Conservation (phyloP, 2,797 vertebrate species). For the Allobates femoralis region DNA sequence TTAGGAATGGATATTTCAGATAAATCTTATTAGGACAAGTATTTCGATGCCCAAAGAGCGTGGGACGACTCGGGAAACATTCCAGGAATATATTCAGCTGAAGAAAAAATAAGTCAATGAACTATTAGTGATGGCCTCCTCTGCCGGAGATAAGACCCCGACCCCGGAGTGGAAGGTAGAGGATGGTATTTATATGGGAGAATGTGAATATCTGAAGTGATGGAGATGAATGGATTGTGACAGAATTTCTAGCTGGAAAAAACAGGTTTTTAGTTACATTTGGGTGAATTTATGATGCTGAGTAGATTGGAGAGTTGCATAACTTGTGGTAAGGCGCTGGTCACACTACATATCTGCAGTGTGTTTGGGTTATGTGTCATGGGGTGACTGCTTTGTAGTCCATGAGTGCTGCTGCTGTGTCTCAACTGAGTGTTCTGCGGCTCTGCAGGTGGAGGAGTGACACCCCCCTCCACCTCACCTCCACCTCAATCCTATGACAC, state of each 20-base stretch:
- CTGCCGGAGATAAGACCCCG: neutral
- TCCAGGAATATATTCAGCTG: constrained; percentile 9
- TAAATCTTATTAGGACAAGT: neutral
- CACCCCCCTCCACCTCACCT: no score
- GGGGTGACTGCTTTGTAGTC: no score
- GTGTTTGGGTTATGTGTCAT: no score
- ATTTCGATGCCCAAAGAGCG: neutral
- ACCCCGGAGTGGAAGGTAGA: neutral
- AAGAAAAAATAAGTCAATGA: neutral
- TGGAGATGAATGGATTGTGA: neutral
- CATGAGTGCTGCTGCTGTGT: no score
- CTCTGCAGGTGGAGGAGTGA: no score
- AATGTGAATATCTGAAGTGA: neutral
- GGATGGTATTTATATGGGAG: neutral
- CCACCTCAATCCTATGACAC: no score
- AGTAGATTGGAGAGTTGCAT: neutral
- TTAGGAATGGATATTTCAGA: neutral
- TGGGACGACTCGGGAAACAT: neutral
- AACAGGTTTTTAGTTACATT: neutral
- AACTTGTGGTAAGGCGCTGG: neutral
- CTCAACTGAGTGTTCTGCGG: no score
- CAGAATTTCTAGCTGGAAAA: neutral
- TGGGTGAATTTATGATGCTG: neutral
- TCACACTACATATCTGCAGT: no score
- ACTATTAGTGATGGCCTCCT: neutral